Base-by-base conservation (phyloP, 2,113 vertebrate genomes). In the Procavia capensis region DNA sequence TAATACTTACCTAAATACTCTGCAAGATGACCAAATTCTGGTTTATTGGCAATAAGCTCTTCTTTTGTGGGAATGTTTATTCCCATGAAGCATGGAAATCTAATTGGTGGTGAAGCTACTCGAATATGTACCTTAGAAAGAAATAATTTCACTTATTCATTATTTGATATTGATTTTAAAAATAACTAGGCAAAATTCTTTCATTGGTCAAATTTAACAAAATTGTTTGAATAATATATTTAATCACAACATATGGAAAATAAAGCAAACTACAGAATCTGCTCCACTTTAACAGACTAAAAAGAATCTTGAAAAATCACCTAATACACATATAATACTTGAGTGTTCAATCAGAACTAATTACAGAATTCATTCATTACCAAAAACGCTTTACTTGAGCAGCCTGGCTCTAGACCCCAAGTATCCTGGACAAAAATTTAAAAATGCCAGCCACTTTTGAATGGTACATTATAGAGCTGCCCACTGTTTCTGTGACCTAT, bases 11-110 rank as follows among this genome's bases (percentile, higher is more conserved):
- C 99, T 92, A 99, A 99, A 95, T 99, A 99, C 89, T 99, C 99
- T 74, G 99, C 99, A 93, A 99, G 99, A 97, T 99, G 98, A 84
- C 98, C 97, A 97, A 99, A 99, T 98, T 99, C 99, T 17, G 99
- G 99, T 97, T 98, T 99, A 97, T 99, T 99, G 95, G 99, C 99
- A 92, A 99, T 99, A 43, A 99, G 99, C 97, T 99, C 99, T 97
- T 99, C 99, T 98, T 99, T 99, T 84, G 99, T 99, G 91, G 99
- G 99, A 96, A 99, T 99, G 96, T 99, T 99, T 98, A 99, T 99
- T 95, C 99, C 99, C 99, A 99, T 99, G 97, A 99, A 99, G 97
- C 99, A 99, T 9, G 99, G 99, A 93, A 99, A 99, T 97, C 96
- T 99, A 98, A 99, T 99, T 0, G 99, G 99, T 79, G 99, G 99